Evolutionary conservation across 2,797 vertebrate genomes (phyloP).

Genomic region (Danio albolineatus): DNA sequence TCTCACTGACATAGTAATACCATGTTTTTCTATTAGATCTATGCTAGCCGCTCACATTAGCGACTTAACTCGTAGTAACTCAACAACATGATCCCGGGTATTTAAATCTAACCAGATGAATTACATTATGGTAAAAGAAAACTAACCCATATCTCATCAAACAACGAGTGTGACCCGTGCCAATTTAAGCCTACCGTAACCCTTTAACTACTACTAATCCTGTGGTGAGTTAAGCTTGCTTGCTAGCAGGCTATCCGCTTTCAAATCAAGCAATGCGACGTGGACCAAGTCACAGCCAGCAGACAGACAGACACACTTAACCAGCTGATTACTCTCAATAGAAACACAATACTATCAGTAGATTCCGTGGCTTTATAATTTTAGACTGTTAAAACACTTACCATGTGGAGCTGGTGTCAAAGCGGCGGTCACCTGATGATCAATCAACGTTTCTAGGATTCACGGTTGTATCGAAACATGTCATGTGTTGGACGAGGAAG

Average conservation of each 20-base stretch:
- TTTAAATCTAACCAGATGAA: neutral
- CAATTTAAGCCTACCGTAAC: conserved; percentile 6
- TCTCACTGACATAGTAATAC: neutral
- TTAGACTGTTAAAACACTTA: conserved; percentile 1
- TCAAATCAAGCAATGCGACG: conserved; percentile 20
- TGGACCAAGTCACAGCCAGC: conserved; percentile 5
- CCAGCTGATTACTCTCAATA: neutral
- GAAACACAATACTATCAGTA: neutral
- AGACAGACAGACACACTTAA: neutral
- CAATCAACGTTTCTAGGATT: neutral
- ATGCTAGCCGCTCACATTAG: conserved; percentile 6
- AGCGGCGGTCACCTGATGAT: neutral
- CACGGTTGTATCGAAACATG: conserved; percentile 20
- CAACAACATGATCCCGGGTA: no score
- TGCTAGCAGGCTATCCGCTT: conserved; percentile 42
- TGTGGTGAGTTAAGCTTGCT: neutral
- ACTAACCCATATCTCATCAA: neutral
- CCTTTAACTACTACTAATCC: conserved; percentile 3
- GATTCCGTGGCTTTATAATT: neutral
- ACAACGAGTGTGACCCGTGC: neutral
- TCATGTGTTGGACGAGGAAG: conserved; percentile 46
- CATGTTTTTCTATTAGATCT: neutral
- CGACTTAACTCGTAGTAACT: neutral
- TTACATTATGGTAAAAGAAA: neutral
- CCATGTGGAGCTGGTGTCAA: conserved; percentile 23